Evolutionary conservation across 2,888 invertebrate species (phyloP), one percentile per base, ranked within the genome.

Genomic region (Drosophila fulvimacula): DNA sequence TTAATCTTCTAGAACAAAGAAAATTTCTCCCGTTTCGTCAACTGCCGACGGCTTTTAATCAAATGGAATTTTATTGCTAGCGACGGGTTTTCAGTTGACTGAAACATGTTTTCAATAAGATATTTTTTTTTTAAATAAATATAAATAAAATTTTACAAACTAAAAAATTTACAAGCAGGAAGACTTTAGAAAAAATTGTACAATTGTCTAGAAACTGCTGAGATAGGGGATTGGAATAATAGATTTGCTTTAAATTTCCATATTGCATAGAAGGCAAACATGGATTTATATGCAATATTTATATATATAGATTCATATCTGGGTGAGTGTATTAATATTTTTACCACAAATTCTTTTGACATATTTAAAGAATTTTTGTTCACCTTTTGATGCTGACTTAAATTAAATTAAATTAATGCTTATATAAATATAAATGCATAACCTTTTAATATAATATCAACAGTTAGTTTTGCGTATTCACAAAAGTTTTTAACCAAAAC

Each of bases 41-140:
- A 58, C 11, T 55, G 76, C 76, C 75, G 75, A 61, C 80, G 80
- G 80, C 38, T 48, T 74, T 68, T 58, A 17, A 79, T 62, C 80
- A 62, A n/a, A 34, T 53, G 36, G 13, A 53, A 56, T 57, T 34
- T 39, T 11, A 30, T 55, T 27, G 13, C 27, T 10, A 15, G 19
- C 51, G 46, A 58, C 68, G 57, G 55, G 34, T 51, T 32, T 52
- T n/a, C 4, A 21, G 13, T 27, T 9, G 36, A 36, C 17, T 42
- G 46, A 17, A 46, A 46, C 17, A 57, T 57, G 46, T 10, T 57
- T 27, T 24, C 15, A 10, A 17, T 11, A 13, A 46, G 27, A 27
- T 27, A 5, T 27, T 46, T 27, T n/a, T 4, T 44, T 21, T 15
- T 19, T 19, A 4, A 17, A 51, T 36, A 19, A 5, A 34, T 13